Conservation (phyloP, 2,797 vertebrate species). For the Xiphorhynchus erythropygius region DNA sequence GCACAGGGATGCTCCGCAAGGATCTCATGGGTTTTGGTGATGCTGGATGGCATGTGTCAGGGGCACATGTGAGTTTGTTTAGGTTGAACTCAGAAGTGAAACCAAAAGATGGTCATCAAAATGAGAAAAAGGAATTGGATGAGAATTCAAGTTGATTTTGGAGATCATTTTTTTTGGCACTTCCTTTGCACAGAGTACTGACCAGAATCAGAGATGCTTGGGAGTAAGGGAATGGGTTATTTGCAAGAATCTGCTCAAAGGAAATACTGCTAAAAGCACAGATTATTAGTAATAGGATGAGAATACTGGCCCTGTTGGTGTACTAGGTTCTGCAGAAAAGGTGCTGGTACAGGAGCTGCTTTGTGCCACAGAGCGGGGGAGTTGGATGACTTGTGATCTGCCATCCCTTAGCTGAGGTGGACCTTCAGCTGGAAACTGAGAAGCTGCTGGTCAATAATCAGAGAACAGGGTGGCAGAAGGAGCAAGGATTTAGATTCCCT, state of each 20-base stretch:
- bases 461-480: background rate
- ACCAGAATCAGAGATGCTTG: background rate
- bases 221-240: background rate
- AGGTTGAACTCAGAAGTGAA: background rate
- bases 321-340: background rate
- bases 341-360: background rate
- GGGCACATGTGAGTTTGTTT: background rate
- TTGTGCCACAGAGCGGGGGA: background rate
- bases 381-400: background rate
- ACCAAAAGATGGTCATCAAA: background rate
- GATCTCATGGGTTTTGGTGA: background rate
- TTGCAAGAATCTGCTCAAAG: background rate
- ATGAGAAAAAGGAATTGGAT: background rate
- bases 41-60: background rate
- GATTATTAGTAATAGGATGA: background rate
- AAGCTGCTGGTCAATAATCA: background rate
- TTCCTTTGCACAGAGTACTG: background rate
- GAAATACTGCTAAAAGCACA: background rate
- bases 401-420: background rate
- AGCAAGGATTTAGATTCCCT: background rate
- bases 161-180: background rate
- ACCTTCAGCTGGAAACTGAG: background rate
- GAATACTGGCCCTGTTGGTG: background rate
- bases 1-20: background rate
- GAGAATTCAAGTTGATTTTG: background rate